Evolutionary conservation across 2,113 vertebrate species (phyloP).

Genomic region (Etheostoma cragini): DNA sequence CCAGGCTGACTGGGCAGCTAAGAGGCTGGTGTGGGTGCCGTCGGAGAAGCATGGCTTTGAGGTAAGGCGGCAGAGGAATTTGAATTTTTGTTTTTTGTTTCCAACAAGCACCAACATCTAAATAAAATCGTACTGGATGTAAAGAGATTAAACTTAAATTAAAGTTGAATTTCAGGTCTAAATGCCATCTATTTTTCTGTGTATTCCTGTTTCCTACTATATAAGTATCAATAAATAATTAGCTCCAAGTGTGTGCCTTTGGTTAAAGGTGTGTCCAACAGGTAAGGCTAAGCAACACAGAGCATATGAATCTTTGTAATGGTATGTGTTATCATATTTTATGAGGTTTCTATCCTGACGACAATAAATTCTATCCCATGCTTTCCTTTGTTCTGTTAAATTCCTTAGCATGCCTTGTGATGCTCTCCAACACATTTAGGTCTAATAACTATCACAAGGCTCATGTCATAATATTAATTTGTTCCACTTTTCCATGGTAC

Average conservation of each 20-base stretch:
- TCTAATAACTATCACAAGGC: constrained; percentile 29
- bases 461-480: constrained; percentile 20
- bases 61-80: constrained; percentile 68
- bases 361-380: background rate
- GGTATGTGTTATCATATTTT: constrained; percentile 13
- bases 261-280: constrained; percentile 63
- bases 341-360: constrained; percentile 21
- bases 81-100: background rate
- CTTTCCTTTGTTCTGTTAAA: background rate
- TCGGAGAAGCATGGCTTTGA: constrained; percentile 88
- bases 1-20: constrained; percentile 88
- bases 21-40: constrained; percentile 87
- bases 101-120: constrained; percentile 1
- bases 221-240: constrained; percentile 58
- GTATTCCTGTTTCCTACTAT: constrained; percentile 7
- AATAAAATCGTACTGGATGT: background rate
- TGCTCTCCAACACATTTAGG: constrained; percentile 11
- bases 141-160: background rate
- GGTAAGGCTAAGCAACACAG: constrained; percentile 35
- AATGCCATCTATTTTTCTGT: background rate
- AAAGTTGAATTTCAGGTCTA: background rate
- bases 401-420: constrained; percentile 13
- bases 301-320: constrained; percentile 27
- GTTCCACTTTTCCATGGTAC: constrained; percentile 10
- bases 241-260: constrained; percentile 38